Conservation (phyloP, 2,113 vertebrate species). For the Labeo catla region DNA sequence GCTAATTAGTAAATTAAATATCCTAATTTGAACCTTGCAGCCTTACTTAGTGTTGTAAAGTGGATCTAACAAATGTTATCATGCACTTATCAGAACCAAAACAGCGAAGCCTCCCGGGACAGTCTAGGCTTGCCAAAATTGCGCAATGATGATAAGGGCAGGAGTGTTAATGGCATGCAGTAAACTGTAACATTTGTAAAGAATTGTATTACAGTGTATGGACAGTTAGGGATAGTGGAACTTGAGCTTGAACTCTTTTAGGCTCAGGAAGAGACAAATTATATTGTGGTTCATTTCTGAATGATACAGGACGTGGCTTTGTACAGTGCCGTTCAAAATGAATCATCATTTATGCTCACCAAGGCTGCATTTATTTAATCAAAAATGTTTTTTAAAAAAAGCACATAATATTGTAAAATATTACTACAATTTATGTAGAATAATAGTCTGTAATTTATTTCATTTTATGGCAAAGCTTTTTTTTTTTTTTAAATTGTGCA, state of each 20-base stretch:
- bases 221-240: background rate
- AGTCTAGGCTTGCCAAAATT: background rate
- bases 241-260: background rate
- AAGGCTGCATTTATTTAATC: background rate
- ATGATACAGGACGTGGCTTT: background rate
- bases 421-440: too few species aligned
- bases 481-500: too few species aligned
- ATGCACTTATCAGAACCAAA: background rate
- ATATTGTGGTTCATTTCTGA: too few species aligned
- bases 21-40: background rate
- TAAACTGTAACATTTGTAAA: background rate
- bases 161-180: background rate
- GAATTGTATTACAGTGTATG: background rate
- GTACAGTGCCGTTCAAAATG: background rate
- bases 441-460: too few species aligned
- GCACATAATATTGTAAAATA: too few species aligned
- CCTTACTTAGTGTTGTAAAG: slow-evolving; percentile 1
- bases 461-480: too few species aligned
- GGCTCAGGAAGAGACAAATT: too few species aligned
- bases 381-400: too few species aligned
- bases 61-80: background rate
- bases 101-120: background rate
- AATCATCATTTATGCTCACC: background rate
- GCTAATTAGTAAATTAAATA: background rate
- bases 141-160: background rate